Conservation (phyloP, 2,113 vertebrate genomes). For the Pomatostomus ruficeps region DNA sequence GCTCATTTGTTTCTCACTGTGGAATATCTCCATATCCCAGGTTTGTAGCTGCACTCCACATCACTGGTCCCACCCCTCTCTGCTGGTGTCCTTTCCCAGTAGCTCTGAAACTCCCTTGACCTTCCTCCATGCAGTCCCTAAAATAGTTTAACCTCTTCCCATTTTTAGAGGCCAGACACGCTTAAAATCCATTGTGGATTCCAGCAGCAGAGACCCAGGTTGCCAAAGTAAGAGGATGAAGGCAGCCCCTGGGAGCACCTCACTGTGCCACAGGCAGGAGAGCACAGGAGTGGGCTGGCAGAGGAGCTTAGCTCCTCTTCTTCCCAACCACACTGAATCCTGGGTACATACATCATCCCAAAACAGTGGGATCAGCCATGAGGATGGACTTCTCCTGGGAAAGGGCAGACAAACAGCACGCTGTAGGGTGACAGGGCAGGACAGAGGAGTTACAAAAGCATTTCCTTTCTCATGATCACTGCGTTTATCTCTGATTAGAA, state of each 20-base stretch:
- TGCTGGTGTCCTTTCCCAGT: background rate
- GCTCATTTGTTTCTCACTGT: background rate
- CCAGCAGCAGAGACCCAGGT: background rate
- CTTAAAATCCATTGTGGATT: background rate
- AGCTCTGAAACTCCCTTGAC: background rate
- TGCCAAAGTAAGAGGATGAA: background rate
- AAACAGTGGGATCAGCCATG: background rate
- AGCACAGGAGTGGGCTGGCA: fast-evolving
- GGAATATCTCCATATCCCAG: background rate
- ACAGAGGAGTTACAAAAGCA: conserved; percentile 24
- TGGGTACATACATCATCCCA: background rate
- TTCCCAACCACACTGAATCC: background rate
- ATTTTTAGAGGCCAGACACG: background rate
- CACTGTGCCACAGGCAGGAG: fast-evolving
- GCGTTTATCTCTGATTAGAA: conserved; percentile 38
- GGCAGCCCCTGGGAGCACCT: background rate
- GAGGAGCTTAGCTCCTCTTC: background rate
- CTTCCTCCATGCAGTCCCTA: background rate
- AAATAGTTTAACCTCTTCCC: background rate
- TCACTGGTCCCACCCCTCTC: background rate
- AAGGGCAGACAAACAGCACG: background rate
- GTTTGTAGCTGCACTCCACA: background rate
- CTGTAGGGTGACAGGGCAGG: background rate
- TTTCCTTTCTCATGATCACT: conserved; percentile 55
- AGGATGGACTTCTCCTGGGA: conserved; percentile 9